phyloP scores from a whole-genome alignment of 2,797 vertebrate genomes.

The Phalanger gymnotis region DNA sequence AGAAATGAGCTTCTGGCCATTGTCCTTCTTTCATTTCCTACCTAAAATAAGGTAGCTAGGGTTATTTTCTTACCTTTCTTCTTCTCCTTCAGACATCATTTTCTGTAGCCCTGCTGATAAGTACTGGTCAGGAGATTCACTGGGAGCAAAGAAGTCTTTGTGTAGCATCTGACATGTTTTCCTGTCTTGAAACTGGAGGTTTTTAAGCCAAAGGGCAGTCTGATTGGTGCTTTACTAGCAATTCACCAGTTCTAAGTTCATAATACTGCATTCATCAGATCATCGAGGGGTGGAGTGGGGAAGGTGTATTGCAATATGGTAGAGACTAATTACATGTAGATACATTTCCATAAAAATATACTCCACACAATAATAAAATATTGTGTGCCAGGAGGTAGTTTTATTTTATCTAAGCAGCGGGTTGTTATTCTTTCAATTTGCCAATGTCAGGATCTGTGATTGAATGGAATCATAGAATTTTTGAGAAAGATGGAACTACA shows the following conservation, averaged over 20 bases:
- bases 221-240: not conserved
- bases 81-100: not conserved
- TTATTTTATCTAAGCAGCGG: not conserved
- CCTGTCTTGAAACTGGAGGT: not conserved
- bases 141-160: not conserved
- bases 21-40: not conserved
- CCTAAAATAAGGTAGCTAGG: not conserved
- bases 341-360: not conserved
- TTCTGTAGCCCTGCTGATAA: not conserved
- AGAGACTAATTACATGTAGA: not conserved
- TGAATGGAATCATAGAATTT: not conserved
- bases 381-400: not conserved
- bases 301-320: not conserved
- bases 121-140: not conserved
- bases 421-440: not conserved
- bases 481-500: not conserved
- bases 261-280: not conserved
- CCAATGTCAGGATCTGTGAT: not conserved
- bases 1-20: constrained; percentile 47
- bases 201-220: not conserved
- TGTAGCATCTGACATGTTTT: not conserved
- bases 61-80: not conserved
- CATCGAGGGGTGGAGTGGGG: not conserved
- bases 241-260: not conserved
- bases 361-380: not conserved